A percentile compares a stretch with the other conserved stretches of the same genome.
Conservation (phyloP, 2,888 invertebrate species). For the Caprella mutica region DNA sequence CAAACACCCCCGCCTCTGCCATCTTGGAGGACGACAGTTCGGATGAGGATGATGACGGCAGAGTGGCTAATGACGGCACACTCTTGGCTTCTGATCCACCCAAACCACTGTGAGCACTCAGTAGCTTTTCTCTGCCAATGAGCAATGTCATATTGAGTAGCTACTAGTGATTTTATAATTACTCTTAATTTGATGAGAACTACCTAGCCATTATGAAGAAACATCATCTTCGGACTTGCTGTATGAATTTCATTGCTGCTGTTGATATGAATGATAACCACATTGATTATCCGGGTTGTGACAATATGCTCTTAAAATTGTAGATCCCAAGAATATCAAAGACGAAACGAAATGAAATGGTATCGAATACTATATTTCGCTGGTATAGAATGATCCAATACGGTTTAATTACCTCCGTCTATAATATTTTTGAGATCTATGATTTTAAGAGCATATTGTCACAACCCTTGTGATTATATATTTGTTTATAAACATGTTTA, state of each 20-base stretch:
- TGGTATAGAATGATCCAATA: no score
- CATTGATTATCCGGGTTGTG: no score
- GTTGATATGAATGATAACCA: background rate
- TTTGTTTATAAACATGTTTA: no score
- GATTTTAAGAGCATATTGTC: no score
- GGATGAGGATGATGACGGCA: constrained; percentile 42
- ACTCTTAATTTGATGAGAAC: background rate
- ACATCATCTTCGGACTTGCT: background rate
- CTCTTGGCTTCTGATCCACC: constrained; percentile 91
- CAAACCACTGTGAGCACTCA: constrained; percentile 76
- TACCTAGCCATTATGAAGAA: background rate
- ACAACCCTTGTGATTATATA: no score
- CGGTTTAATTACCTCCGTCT: no score
- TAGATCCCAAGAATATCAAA: no score
- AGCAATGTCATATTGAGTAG: no score
- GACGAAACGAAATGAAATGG: no score
- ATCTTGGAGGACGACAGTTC: constrained; percentile 36
- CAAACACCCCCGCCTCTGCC: background rate
- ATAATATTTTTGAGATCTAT: no score
- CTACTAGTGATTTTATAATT: background rate
- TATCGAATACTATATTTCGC: no score
- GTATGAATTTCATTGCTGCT: background rate
- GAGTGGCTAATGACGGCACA: constrained; percentile 81
- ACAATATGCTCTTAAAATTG: no score
- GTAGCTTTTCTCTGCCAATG: background rate